Conservation (phyloP, 2,113 vertebrate species). For the Thamnophis sirtalis region DNA sequence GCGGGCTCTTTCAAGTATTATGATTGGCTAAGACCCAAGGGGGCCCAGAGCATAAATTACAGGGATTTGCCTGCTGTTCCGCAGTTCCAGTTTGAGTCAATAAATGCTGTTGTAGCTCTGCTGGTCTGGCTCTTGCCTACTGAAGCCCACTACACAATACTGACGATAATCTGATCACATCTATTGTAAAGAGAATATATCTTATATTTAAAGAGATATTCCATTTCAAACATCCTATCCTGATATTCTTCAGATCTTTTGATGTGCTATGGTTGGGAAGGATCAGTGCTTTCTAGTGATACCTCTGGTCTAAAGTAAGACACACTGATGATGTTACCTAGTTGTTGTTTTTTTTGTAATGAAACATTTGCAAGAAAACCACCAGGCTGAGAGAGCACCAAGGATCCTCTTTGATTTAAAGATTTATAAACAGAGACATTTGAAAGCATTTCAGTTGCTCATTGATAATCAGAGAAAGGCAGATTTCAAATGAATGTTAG, state of each 20-base stretch:
- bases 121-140: no score
- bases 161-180: not conserved
- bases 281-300: not conserved
- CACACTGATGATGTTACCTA: no score
- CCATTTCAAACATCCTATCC: not conserved
- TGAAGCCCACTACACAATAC: no score
- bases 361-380: no score
- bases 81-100: no score
- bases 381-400: no score
- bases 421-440: not conserved
- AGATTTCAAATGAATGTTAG: not conserved
- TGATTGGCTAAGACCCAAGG: no score
- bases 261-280: not conserved
- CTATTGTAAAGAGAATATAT: not conserved
- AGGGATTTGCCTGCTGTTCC: no score
- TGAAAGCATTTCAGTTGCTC: not conserved
- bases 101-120: no score
- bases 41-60: no score
- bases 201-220: not conserved
- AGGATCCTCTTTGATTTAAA: not conserved
- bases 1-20: no score
- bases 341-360: no score
- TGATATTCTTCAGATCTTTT: not conserved
- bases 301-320: not conserved
- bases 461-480: not conserved